Evolutionary conservation across 2,113 vertebrate species (phyloP).

Genomic region (Urocynchramus pylzowi): DNA sequence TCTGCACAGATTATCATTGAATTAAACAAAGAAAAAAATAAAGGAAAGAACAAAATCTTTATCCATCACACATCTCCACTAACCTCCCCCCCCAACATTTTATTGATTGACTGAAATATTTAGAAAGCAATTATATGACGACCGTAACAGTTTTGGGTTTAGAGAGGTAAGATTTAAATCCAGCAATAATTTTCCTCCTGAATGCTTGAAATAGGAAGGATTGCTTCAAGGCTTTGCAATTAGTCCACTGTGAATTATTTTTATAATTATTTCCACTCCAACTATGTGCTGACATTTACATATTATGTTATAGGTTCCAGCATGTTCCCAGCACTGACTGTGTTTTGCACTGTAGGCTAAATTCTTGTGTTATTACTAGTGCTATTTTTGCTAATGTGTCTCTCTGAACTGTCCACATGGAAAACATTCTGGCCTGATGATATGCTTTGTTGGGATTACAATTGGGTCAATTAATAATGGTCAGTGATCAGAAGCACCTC

Average conservation of each 20-base stretch:
- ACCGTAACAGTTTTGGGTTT: background rate
- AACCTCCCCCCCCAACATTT: rapidly evolving
- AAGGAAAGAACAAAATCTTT: background rate
- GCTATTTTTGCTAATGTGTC: background rate
- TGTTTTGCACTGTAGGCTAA: conserved; percentile 42
- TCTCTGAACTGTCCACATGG: background rate
- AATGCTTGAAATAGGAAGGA: background rate
- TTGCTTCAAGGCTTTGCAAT: conserved; percentile 31
- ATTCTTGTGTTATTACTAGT: conserved; percentile 28
- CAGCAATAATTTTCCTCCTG: background rate
- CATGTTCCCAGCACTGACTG: conserved; percentile 22
- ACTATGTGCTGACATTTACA: conserved; percentile 21
- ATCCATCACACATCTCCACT: background rate
- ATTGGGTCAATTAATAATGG: background rate
- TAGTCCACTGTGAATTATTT: conserved; percentile 35
- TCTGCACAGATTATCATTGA: background rate
- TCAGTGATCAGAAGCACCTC: conserved; percentile 34
- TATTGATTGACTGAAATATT: background rate
- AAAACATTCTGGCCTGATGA: background rate
- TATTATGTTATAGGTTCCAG: conserved; percentile 39
- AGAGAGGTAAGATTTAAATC: background rate
- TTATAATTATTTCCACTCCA: conserved; percentile 32
- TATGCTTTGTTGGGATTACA: conserved; percentile 13
- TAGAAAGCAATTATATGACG: background rate
- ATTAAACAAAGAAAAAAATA: background rate